Percentiles rank a stretch among this genome's conserved stretches.
These are phyloP conservation scores for Fregata magnificens DNA, from an alignment of 2,113 vertebrate genomes.

Conservation along the genomic window DNA sequence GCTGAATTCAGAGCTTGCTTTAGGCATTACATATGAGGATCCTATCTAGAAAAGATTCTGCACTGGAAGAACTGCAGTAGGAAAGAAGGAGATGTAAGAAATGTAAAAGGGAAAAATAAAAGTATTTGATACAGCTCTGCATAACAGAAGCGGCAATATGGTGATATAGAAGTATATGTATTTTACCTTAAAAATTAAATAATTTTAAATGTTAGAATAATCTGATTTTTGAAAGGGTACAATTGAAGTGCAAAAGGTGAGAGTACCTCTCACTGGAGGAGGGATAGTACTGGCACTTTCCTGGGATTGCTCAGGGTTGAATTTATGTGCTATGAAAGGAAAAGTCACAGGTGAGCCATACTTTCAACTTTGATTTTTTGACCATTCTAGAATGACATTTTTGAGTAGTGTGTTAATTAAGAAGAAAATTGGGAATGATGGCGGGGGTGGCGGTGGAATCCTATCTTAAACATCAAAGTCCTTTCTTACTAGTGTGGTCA, in stretches of 20 bases:
- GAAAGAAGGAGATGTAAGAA: not conserved
- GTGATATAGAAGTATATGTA: not conserved
- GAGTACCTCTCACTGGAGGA: not conserved
- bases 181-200: not conserved
- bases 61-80: not conserved
- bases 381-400: not conserved
- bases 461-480: not conserved
- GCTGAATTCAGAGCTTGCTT: not conserved
- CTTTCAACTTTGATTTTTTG: not conserved
- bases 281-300: not conserved
- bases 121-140: accelerated
- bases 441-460: not conserved
- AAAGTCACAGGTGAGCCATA: not conserved
- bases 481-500: not conserved
- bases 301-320: not conserved
- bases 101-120: not conserved
- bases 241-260: not conserved
- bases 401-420: not conserved
- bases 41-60: not conserved
- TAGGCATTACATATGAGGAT: not conserved
- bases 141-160: not conserved
- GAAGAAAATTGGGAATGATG: not conserved
- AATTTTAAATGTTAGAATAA: not conserved
- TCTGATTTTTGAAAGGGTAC: not conserved
- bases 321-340: not conserved